Evolutionary conservation across 1,140 invertebrate species (phyloP).

Genomic region (Atta colombica): DNA sequence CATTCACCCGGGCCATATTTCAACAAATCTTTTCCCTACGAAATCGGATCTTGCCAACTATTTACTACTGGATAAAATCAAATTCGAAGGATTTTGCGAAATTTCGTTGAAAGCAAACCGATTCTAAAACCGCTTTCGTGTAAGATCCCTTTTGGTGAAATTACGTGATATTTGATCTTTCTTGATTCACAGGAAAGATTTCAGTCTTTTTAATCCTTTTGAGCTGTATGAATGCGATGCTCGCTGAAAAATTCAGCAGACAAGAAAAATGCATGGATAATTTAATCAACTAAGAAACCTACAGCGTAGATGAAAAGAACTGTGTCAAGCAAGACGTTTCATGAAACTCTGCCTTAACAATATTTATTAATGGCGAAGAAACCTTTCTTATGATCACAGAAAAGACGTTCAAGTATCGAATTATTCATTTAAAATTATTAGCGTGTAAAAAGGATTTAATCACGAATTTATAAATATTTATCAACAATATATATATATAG

Average conservation of each 20-base stretch:
- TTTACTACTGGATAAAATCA: slow-evolving; percentile 48
- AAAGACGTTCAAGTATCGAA: not conserved
- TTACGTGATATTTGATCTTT: slow-evolving; percentile 41
- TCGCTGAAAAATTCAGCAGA: slow-evolving; percentile 40
- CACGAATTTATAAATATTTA: slow-evolving; percentile 14
- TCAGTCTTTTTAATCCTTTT: slow-evolving; percentile 32
- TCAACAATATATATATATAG: not conserved
- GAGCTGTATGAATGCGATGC: slow-evolving; percentile 49
- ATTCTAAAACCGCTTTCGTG: slow-evolving; percentile 34
- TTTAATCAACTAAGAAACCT: slow-evolving; percentile 59
- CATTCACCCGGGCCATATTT: slow-evolving; percentile 50
- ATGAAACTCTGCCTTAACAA: slow-evolving; percentile 12
- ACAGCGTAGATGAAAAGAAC: slow-evolving; percentile 50
- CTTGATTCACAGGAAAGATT: slow-evolving; percentile 37
- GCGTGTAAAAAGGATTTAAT: not conserved
- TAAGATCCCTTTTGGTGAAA: slow-evolving; percentile 41
- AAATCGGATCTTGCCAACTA: slow-evolving; percentile 57
- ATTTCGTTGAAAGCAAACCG: slow-evolving; percentile 50
- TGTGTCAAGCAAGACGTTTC: slow-evolving; percentile 42
- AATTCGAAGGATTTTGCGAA: slow-evolving; percentile 52
- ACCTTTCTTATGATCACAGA: not conserved
- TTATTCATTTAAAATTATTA: slow-evolving; percentile 32
- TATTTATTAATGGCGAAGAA: slow-evolving; percentile 37
- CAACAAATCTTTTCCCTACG: slow-evolving; percentile 29
- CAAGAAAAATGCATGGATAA: slow-evolving; percentile 58